Conservation (phyloP, 2,113 vertebrate genomes). For the Antechinus flavipes region DNA sequence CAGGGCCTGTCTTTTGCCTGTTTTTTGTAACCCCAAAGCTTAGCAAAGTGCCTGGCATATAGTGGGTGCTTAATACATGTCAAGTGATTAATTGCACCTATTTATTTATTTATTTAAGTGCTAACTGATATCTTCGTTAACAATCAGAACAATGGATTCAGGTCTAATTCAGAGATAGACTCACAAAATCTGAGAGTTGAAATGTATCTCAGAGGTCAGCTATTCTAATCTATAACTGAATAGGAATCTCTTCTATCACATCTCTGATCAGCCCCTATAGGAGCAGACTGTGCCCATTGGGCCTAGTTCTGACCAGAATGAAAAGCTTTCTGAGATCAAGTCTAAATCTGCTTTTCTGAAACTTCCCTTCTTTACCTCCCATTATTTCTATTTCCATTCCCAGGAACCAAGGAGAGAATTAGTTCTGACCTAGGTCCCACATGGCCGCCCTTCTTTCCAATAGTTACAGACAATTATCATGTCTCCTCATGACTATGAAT, state of each 20-base stretch:
- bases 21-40: too few relatives aligned
- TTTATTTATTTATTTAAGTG: not conserved
- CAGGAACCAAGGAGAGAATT: not conserved
- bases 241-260: not conserved
- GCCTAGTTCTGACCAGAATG: not conserved
- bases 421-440: not conserved
- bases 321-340: not conserved
- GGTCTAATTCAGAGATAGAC: not conserved
- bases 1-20: too few relatives aligned
- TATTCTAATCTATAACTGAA: not conserved
- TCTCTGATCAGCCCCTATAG: not conserved
- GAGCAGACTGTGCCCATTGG: not conserved
- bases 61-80: not conserved
- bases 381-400: not conserved
- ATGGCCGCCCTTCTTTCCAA: not conserved
- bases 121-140: not conserved
- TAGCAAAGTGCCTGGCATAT: too few relatives aligned
- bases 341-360: not conserved
- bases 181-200: not conserved
- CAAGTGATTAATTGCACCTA: not conserved
- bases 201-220: rapidly evolving
- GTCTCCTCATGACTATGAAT: not conserved
- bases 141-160: not conserved
- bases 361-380: not conserved
- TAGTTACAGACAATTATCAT: not conserved